These are phyloP conservation scores for Polypterus senegalus DNA, from an alignment of 2,113 vertebrate genomes.

Conservation along the genomic window DNA sequence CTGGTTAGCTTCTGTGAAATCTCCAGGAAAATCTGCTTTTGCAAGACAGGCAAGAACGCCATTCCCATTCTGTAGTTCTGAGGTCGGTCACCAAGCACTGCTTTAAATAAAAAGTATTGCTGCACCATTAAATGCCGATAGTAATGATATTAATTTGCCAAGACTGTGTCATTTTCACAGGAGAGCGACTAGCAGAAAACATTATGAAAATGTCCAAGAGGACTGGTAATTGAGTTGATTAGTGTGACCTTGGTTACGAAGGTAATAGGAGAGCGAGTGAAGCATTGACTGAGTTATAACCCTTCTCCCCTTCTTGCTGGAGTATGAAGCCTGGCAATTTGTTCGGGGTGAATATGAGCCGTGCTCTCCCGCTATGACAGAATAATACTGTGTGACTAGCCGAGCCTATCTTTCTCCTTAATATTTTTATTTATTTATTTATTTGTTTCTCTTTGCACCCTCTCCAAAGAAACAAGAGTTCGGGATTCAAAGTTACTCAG, in stretches of 20 bases:
- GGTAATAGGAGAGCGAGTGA: constrained; percentile 67
- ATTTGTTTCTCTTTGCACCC: too few species aligned
- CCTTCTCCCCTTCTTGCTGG: constrained; percentile 34
- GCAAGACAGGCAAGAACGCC: too few species aligned
- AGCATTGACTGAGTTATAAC: constrained; percentile 73
- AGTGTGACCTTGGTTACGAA: constrained; percentile 95
- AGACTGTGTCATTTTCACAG: constrained; percentile 94
- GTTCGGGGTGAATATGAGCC: constrained; percentile 52
- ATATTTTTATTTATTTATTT: constrained; percentile 17
- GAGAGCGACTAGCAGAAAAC: constrained; percentile 97
- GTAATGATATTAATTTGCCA: constrained; percentile 98
- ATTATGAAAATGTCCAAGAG: constrained; percentile 94
- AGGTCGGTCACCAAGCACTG: constrained; percentile 47
- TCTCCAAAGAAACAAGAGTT: constrained; percentile 31
- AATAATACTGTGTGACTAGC: constrained; percentile 54
- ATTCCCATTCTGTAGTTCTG: constrained; percentile 20
- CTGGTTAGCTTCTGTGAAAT: too few species aligned
- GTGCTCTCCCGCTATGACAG: constrained; percentile 50
- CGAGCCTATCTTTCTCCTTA: constrained; percentile 49
- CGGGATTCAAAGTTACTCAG: constrained; percentile 13
- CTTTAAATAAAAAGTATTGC: constrained; percentile 44
- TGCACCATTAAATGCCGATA: constrained; percentile 81
- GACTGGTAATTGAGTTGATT: constrained; percentile 96
- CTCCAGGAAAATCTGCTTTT: too few species aligned
- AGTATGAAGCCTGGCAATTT: constrained; percentile 52